Base-by-base conservation (phyloP, 2,888 invertebrate genomes). In the Drosophila mulleri region DNA sequence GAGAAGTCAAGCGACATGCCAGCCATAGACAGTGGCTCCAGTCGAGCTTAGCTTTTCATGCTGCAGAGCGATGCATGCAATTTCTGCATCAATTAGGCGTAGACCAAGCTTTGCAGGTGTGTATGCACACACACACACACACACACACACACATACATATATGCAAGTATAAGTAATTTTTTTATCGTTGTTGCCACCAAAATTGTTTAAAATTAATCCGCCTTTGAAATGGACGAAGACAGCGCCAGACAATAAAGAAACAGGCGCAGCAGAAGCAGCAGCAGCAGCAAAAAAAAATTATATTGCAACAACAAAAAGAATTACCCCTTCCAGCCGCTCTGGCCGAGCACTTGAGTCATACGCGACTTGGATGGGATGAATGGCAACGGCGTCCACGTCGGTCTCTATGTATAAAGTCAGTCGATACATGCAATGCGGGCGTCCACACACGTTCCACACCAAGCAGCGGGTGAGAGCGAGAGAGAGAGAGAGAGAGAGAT, bases 21-120 rank as follows among this genome's bases (percentile, higher is more conserved):
- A 78, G 67, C 44, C 52, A 42, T 44, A 72, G 71, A 58, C 50
- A 60, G 48, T 45, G 54, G 47, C 60, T 62, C 60, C 75, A 73
- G 69, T 77, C 57, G 75, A 77, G 77, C 80, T 67, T 70, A 48
- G 83, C 83, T 83, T 83, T 88, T 76, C 88, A 83, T 82, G 76
- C 71, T 70, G 56, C 77, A 53, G 57, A 48, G 64, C 70, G 62
- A 50, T 64, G 89, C 84, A 84, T 84, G 84, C 84, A 68, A 84
- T 84, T 84, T 84, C 84, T 89, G 84, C 84, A 89, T 89, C 84
- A 89, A 84, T 84, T 84, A 84, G 81, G 71, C 78, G 72, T 77
- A 88, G 83, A 88, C 73, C 83, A 71, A 72, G 64, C 47, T 58
- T 62, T 62, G 66, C 50, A 68, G 72, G 67, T 78, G 67, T 64